Evolutionary conservation across 37 sponge, comb jelly and placozoan species (phyloP).

Genomic region (Axinella damicornis): DNA sequence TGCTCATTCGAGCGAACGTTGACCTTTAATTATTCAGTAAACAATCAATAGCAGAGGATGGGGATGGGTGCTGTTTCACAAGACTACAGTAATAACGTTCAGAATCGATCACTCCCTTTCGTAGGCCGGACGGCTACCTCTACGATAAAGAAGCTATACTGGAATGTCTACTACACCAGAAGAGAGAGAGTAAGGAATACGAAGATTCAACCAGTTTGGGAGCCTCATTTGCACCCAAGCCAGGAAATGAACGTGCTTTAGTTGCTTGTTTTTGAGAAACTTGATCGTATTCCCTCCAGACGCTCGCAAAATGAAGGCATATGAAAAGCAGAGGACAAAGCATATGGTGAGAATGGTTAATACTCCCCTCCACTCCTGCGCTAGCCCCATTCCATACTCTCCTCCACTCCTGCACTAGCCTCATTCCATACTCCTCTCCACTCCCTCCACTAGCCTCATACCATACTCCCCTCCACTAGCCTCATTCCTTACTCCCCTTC

Average conservation of each 20-base stretch:
- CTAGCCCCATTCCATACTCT: too few species aligned
- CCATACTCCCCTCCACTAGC: too few species aligned
- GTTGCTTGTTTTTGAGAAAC: too few species aligned
- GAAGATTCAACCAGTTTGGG: neutral
- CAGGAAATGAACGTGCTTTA: neutral
- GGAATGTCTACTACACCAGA: slow-evolving; percentile 89
- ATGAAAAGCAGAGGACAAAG: slow-evolving; percentile 79
- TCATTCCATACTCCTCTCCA: too few species aligned
- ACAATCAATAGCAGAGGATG: too few species aligned
- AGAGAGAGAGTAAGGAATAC: slow-evolving; percentile 83
- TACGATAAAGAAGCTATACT: slow-evolving; percentile 96
- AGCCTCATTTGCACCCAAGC: neutral
- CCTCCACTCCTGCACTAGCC: too few species aligned
- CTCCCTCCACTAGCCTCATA: too few species aligned
- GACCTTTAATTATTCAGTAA: too few species aligned
- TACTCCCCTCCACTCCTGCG: too few species aligned
- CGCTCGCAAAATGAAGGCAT: slow-evolving; percentile 88
- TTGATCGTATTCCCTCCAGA: slow-evolving; percentile 12
- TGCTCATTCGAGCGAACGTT: too few species aligned
- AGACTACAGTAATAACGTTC: too few species aligned
- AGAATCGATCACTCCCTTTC: neutral
- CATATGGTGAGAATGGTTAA: slow-evolving; percentile 38
- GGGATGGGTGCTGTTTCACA: too few species aligned
- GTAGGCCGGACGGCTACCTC: slow-evolving; percentile 89
- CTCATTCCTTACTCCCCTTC: neutral